phyloP scores from a whole-genome alignment of 2,797 vertebrate genomes.

The Spondyliosoma cantharus region DNA sequence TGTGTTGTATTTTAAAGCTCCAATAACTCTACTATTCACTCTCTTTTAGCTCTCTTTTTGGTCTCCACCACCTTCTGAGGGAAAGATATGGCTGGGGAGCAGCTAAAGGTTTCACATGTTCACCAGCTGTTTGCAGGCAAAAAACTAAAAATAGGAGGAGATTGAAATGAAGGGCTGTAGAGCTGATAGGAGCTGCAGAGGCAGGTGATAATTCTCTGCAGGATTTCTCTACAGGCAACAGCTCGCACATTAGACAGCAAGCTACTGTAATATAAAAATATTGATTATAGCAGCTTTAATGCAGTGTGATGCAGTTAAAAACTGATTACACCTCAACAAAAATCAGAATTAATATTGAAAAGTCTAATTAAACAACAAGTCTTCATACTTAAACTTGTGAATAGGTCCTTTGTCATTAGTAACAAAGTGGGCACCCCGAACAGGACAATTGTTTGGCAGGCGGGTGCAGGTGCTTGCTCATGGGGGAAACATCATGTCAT shows the following conservation, averaged over 20 bases:
- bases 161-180: background rate
- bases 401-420: background rate
- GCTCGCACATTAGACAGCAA: background rate
- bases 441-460: background rate
- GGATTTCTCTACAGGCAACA: background rate
- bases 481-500: no score
- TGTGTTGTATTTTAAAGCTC: background rate
- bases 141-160: background rate
- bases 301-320: background rate
- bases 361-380: background rate
- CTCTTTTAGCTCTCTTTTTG: no score
- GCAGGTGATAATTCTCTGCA: background rate
- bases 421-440: background rate
- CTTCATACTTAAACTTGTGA: background rate
- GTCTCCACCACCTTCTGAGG: no score
- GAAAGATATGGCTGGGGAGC: no score
- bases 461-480: no score
- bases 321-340: background rate
- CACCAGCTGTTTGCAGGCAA: background rate
- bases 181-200: background rate
- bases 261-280: background rate
- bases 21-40: no score
- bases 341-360: background rate
- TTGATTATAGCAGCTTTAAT: background rate
- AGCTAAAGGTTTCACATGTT: background rate